Evolutionary conservation across 2,888 invertebrate genomes (phyloP).

Genomic region (Saturnia japonica): DNA sequence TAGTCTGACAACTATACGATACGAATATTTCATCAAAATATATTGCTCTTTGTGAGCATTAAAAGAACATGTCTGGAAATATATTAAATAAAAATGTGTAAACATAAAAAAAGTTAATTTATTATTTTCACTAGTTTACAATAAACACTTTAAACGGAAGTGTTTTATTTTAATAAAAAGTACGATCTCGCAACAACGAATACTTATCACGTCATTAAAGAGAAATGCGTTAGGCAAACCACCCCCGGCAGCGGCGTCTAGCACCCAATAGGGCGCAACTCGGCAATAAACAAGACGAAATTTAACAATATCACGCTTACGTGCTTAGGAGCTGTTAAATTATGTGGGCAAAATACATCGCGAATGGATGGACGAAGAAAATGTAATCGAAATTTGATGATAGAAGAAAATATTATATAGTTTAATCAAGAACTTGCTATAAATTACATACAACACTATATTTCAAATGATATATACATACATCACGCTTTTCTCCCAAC

Average conservation of each 20-base stretch:
- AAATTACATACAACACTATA: too few species aligned
- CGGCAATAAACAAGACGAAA: conserved; percentile 34
- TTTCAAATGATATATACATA: too few species aligned
- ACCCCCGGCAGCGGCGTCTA: conserved; percentile 36
- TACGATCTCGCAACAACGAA: conserved; percentile 23
- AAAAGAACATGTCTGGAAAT: background rate
- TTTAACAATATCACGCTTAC: conserved; percentile 34
- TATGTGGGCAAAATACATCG: conserved; percentile 45
- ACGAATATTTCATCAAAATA: background rate
- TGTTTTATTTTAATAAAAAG: conserved; percentile 27
- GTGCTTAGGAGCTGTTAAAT: conserved; percentile 65
- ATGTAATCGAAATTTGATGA: conserved; percentile 4
- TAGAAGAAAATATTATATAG: background rate
- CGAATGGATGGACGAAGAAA: conserved; percentile 3
- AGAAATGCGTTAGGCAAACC: conserved; percentile 36
- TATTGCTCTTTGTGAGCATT: background rate
- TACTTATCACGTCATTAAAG: conserved; percentile 38
- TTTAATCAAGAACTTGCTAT: background rate
- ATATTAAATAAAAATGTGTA: background rate
- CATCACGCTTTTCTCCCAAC: too few species aligned
- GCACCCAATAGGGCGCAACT: conserved; percentile 46
- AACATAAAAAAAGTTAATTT: background rate
- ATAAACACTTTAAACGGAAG: conserved; percentile 17
- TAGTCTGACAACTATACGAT: conserved; percentile 12
- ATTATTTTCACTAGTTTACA: conserved; percentile 9